Conservation (phyloP, 1,140 invertebrate genomes). For the Dryas iulia region DNA sequence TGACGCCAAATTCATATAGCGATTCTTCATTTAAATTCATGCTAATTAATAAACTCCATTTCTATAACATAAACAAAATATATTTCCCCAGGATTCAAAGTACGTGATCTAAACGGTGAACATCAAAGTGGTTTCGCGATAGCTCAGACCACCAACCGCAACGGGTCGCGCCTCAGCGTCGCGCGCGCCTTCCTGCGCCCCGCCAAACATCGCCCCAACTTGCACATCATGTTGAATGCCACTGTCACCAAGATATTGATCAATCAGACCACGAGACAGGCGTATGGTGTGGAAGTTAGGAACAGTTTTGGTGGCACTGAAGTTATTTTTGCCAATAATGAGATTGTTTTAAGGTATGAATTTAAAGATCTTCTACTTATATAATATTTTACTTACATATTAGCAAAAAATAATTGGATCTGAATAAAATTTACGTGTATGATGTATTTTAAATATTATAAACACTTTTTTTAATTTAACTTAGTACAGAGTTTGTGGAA, state of each 20-base stretch:
- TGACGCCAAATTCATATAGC: too few relatives aligned
- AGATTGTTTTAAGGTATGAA: constrained; percentile 81
- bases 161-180: constrained; percentile 92
- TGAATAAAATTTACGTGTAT: too few relatives aligned
- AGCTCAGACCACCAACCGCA: constrained; percentile 92
- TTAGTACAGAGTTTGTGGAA: too few relatives aligned
- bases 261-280: constrained; percentile 80
- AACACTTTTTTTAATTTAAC: too few relatives aligned
- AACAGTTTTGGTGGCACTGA: constrained; percentile 83
- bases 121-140: constrained; percentile 90
- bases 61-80: too few relatives aligned
- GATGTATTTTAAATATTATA: too few relatives aligned
- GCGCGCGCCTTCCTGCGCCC: constrained; percentile 91
- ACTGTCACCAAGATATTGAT: constrained; percentile 85
- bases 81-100: constrained; percentile 84
- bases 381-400: too few relatives aligned
- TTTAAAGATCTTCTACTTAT: too few relatives aligned
- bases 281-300: constrained; percentile 81
- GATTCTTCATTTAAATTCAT: too few relatives aligned
- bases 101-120: constrained; percentile 92
- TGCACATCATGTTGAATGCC: constrained; percentile 89
- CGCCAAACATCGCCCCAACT: constrained; percentile 85
- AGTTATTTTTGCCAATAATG: constrained; percentile 82
- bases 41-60: too few relatives aligned
- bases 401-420: too few relatives aligned